phyloP scores from a whole-genome alignment of 1,140 invertebrate species.

The Eufriesea mexicana region DNA sequence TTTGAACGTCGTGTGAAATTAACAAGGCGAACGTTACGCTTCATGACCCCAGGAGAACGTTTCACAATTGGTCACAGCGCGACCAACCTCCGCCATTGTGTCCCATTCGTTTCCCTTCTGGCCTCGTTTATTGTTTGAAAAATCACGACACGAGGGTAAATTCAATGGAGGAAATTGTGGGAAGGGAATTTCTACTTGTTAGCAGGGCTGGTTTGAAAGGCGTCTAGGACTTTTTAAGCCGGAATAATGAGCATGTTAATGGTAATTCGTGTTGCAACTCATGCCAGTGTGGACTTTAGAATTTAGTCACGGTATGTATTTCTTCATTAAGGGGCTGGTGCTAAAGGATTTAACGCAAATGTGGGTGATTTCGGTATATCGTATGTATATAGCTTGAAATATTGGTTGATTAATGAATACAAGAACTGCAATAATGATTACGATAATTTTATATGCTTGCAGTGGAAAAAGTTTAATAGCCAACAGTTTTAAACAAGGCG shows the following conservation, averaged over 20 bases:
- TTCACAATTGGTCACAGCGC: neutral
- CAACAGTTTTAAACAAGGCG: too few species aligned
- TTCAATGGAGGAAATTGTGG: constrained; percentile 2
- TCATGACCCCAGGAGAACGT: neutral
- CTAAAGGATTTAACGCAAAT: neutral
- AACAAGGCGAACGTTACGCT: constrained; percentile 10
- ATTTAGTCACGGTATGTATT: neutral
- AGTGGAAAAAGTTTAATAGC: neutral
- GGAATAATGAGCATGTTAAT: constrained; percentile 1
- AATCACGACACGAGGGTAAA: neutral
- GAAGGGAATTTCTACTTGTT: constrained; percentile 13
- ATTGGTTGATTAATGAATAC: neutral
- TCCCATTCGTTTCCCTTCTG: neutral
- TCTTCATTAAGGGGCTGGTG: neutral
- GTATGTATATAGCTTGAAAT: neutral
- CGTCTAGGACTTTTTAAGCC: neutral
- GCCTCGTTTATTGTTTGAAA: neutral
- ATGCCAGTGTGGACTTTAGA: neutral
- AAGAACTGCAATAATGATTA: neutral
- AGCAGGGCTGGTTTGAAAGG: neutral
- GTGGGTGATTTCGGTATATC: neutral
- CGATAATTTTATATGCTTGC: neutral
- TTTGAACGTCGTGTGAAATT: constrained; percentile 18
- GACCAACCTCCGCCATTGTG: neutral
- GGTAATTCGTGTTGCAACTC: neutral